phyloP scores from a whole-genome alignment of 2,888 invertebrate genomes.

The Mythimna loreyi region DNA sequence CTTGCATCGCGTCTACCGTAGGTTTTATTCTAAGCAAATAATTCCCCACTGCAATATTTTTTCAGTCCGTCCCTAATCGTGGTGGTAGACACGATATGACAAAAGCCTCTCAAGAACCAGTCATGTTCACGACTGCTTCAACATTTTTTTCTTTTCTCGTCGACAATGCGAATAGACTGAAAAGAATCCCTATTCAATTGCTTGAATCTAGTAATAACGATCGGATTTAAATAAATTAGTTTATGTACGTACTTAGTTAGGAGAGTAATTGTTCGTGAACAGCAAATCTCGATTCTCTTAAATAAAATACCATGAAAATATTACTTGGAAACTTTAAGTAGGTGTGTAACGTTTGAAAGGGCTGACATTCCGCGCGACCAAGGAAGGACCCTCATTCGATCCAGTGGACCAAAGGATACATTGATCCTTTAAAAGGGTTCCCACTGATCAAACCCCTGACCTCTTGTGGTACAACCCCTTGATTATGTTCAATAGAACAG shows the following conservation, averaged over 20 bases:
- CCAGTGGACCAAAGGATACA: constrained; percentile 13
- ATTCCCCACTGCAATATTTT: neutral
- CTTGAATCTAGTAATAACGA: constrained; percentile 45
- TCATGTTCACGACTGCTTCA: constrained; percentile 9
- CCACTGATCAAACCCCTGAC: neutral
- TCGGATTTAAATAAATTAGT: constrained; percentile 41
- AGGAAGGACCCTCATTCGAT: constrained; percentile 1
- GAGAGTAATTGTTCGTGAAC: constrained; percentile 20
- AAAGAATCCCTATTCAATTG: constrained; percentile 14
- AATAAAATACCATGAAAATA: constrained; percentile 3
- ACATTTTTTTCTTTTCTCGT: constrained; percentile 22
- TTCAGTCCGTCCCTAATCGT: neutral
- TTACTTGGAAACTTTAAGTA: constrained; percentile 1
- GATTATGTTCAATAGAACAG: constrained; percentile 9
- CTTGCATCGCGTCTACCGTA: neutral
- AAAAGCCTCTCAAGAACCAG: constrained; percentile 7
- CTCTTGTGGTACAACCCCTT: constrained; percentile 1
- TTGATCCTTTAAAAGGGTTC: constrained; percentile 21
- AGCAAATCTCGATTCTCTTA: constrained; percentile 4
- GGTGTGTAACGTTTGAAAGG: neutral
- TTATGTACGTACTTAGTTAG: constrained; percentile 37
- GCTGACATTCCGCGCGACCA: constrained; percentile 1
- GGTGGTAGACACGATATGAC: neutral
- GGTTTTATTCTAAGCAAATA: neutral
- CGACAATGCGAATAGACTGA: constrained; percentile 18